These are phyloP conservation scores for Myiagra hebetior DNA, from an alignment of 2,113 vertebrate genomes.

Conservation along the genomic window DNA sequence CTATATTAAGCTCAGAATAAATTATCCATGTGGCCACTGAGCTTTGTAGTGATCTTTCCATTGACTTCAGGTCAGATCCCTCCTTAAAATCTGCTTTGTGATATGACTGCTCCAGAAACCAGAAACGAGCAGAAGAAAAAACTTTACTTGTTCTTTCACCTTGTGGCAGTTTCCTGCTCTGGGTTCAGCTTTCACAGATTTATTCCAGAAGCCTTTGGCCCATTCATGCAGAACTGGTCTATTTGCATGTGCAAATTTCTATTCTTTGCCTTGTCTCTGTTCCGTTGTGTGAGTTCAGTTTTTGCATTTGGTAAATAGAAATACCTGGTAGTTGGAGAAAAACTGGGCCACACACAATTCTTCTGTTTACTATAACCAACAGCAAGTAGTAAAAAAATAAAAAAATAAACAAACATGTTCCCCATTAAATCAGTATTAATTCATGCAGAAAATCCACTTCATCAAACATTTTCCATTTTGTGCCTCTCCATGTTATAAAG, in stretches of 20 bases:
- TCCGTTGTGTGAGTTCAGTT: neutral
- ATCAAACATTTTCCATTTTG: neutral
- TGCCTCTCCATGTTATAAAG: neutral
- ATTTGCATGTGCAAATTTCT: conserved; percentile 21
- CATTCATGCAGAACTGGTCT: neutral
- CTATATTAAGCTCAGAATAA: neutral
- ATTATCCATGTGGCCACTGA: neutral
- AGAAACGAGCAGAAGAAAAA: neutral
- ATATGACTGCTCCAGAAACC: neutral
- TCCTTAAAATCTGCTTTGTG: neutral
- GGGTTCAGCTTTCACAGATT: neutral
- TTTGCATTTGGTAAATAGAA: neutral
- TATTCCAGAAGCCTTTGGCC: neutral
- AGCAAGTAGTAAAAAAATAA: neutral
- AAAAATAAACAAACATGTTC: neutral
- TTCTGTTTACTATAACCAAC: neutral
- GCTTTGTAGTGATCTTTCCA: neutral
- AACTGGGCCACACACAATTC: neutral
- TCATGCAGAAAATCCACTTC: neutral
- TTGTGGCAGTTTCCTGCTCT: neutral
- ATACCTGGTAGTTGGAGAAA: neutral
- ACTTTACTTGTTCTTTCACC: neutral
- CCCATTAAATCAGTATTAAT: neutral
- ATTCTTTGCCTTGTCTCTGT: neutral
- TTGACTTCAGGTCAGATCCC: neutral